phyloP scores from a whole-genome alignment of 2,113 vertebrate genomes.

The Haemorhous mexicanus region DNA sequence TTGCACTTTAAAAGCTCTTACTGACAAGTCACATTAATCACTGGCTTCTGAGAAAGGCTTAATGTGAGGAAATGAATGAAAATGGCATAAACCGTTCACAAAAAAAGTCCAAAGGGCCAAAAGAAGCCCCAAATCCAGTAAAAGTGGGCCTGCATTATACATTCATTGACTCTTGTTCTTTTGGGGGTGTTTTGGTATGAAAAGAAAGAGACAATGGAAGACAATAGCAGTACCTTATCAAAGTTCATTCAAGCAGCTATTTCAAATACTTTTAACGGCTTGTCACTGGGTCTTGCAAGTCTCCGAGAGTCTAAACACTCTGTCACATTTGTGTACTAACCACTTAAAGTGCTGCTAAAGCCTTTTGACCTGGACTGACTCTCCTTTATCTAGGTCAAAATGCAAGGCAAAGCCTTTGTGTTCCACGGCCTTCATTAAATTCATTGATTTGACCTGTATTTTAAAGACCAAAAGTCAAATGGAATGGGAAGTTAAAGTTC shows the following conservation, averaged over 20 bases:
- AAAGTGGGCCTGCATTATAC: conserved; percentile 83
- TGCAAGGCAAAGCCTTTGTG: conserved; percentile 94
- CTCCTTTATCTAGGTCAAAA: conserved; percentile 96
- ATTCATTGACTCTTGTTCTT: conserved; percentile 89
- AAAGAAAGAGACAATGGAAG: conserved; percentile 79
- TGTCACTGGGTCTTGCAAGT: conserved; percentile 92
- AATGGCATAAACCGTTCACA: conserved; percentile 73
- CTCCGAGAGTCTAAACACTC: conserved; percentile 87
- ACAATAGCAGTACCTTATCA: conserved; percentile 89
- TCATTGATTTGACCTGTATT: conserved; percentile 99
- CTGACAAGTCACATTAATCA: conserved; percentile 70
- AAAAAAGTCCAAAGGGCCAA: conserved; percentile 68
- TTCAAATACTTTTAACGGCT: conserved; percentile 96
- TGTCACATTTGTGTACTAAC: conserved; percentile 99
- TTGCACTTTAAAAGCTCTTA: conserved; percentile 65
- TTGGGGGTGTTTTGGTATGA: conserved; percentile 80
- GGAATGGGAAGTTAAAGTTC: conserved; percentile 95
- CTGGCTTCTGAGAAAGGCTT: conserved; percentile 60
- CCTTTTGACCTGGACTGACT: conserved; percentile 97
- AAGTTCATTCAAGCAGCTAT: conserved; percentile 89
- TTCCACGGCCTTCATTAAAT: conserved; percentile 97
- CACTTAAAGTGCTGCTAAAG: conserved; percentile 91
- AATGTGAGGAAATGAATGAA: conserved; percentile 73
- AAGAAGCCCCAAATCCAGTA: conserved; percentile 73
- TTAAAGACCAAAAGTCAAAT: conserved; percentile 96